Conservation (phyloP, 2,113 vertebrate species). For the Lagopus muta region DNA sequence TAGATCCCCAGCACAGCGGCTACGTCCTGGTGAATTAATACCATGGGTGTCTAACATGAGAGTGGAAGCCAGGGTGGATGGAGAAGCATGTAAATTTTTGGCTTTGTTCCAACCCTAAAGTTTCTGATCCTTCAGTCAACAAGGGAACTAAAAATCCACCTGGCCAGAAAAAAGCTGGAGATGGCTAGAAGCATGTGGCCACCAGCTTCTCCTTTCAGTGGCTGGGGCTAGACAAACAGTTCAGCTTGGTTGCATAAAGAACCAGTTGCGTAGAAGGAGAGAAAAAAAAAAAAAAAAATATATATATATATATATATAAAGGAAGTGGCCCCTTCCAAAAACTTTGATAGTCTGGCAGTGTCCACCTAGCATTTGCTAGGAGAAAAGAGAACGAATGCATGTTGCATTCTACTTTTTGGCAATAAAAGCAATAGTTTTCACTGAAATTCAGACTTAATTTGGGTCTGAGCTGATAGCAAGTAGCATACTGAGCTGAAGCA, state of each 20-base stretch:
- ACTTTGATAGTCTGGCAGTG: background rate
- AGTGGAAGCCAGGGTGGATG: background rate
- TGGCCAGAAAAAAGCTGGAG: slow-evolving; percentile 17
- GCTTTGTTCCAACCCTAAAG: slow-evolving; percentile 47
- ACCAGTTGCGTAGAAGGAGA: background rate
- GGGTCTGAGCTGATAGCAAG: slow-evolving; percentile 26
- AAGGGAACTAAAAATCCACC: slow-evolving; percentile 43
- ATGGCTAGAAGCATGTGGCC: background rate
- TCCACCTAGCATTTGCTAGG: background rate
- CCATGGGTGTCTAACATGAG: background rate
- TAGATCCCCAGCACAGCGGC: slow-evolving; percentile 92
- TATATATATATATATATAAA: background rate
- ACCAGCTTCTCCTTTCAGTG: background rate
- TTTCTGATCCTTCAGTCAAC: slow-evolving; percentile 54
- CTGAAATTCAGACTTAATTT: slow-evolving; percentile 47
- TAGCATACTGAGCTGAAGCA: background rate
- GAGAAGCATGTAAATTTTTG: slow-evolving; percentile 62
- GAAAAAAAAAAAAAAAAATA: background rate
- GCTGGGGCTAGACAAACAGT: slow-evolving; percentile 7
- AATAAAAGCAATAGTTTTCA: slow-evolving; percentile 70
- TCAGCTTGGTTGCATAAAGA: background rate
- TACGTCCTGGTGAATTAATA: slow-evolving; percentile 93
- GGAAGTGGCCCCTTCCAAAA: background rate
- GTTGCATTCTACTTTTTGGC: background rate
- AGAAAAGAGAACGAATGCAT: background rate